Evolutionary conservation across 2,888 invertebrate genomes (phyloP).

Genomic region (Micoletzkya japonica): DNA sequence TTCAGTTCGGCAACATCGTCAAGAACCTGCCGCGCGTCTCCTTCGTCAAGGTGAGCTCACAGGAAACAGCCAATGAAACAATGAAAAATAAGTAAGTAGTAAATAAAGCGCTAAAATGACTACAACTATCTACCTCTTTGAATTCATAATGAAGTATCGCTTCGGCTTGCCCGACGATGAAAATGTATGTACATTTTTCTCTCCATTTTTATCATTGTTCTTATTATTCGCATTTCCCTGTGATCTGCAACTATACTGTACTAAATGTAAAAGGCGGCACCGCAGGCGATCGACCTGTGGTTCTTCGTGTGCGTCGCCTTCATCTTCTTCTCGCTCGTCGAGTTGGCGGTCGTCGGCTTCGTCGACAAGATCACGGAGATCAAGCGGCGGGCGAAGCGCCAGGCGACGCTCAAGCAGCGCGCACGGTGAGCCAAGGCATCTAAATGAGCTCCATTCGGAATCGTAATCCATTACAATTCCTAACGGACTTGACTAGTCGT

Average conservation of each 20-base stretch:
- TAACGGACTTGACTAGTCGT: no score
- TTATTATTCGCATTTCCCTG: no score
- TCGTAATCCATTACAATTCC: no score
- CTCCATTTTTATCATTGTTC: no score
- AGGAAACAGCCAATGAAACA: background rate
- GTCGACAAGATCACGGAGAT: constrained; percentile 52
- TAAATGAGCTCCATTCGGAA: no score
- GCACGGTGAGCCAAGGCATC: no score
- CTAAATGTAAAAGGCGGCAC: background rate
- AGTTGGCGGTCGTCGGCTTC: constrained; percentile 61
- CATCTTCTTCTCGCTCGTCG: constrained; percentile 62
- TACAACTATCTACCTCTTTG: no score
- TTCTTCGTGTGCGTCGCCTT: constrained; percentile 63
- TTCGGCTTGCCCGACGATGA: background rate
- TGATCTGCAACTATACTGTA: background rate
- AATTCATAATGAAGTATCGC: background rate
- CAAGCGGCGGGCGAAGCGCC: background rate
- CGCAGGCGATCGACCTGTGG: constrained; percentile 61
- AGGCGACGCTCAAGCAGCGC: constrained; percentile 6
- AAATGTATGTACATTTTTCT: background rate
- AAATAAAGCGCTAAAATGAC: background rate
- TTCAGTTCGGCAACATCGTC: constrained; percentile 63
- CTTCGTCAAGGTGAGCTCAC: constrained; percentile 54
- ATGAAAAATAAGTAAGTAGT: background rate
- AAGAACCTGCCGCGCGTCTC: constrained; percentile 62